Base-by-base conservation (phyloP, 2,888 invertebrate genomes). In the Carabus problematicus region DNA sequence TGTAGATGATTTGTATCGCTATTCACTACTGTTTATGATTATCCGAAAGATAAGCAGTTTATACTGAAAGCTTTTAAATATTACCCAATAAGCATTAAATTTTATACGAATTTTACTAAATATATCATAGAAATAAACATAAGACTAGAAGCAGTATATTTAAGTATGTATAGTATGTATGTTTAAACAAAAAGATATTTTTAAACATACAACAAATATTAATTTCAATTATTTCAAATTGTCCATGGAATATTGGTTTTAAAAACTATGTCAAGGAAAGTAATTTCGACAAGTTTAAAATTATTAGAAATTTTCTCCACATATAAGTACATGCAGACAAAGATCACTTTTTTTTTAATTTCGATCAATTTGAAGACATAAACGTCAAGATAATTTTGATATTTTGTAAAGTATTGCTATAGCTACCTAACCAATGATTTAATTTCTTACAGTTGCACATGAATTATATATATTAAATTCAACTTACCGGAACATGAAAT, bases 401-500 rank as follows among this genome's bases (percentile, higher is more conserved):
- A 52, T 14, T 1, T 52, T 52, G 1, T 14, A 11, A 9, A n/a
- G 7, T n/a, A 49, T 49, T n/a, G 12, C 12, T 7, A 11, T 49
- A 49, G 29, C 29, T 29, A 29, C 29, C 29, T 29, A 52, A 14
- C 8, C 12, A 14, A 1, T 14, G n/a, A 52, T 3, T 9, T 14
- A 52, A 52, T n/a, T 52, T 52, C 9, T 52, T 14, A 14, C 52
- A 14, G 52, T 63, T 63, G 3, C 11, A 45, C 45, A 45, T 12
- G 3, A 45, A 45, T 45, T 12, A 45, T 12, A 45, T 45, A 45
- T 45, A 45, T 1, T 14, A 12, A 12, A 11, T 4, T 11, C 3
- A 18, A 64, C 64, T 64, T 43, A 64, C 64, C 64, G 64, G 56
- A 64, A 64, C 64, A 64, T 64, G 55, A 56, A 64, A 55, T 8